These are phyloP conservation scores for Proisotoma minuta DNA, from an alignment of 2,888 invertebrate genomes.

Conservation along the genomic window DNA sequence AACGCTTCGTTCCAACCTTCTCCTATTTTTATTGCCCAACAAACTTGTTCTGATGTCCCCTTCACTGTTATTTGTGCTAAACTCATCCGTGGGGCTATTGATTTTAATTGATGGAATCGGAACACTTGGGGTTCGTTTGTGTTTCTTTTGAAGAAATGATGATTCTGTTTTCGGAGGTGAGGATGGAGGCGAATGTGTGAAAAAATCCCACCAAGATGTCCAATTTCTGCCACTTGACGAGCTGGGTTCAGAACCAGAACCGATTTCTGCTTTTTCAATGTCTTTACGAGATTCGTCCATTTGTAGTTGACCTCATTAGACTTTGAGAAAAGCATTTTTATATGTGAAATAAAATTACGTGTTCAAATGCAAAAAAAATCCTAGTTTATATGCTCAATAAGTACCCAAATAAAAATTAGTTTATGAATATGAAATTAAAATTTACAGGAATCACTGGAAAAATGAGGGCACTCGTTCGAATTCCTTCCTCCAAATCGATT, in stretches of 20 bases:
- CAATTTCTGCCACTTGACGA: too few relatives aligned
- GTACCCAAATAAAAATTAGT: too few relatives aligned
- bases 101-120: conserved; percentile 14
- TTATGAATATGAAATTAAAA: conserved; percentile 22
- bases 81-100: conserved; percentile 6
- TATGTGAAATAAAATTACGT: too few relatives aligned
- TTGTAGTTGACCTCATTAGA: too few relatives aligned
- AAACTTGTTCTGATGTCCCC: background rate
- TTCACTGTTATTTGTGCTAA: background rate
- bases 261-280: too few relatives aligned
- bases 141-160: background rate
- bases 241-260: too few relatives aligned
- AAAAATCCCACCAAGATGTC: conserved; percentile 8
- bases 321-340: too few relatives aligned
- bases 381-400: too few relatives aligned
- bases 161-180: conserved; percentile 6
- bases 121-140: conserved; percentile 5
- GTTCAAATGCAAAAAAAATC: too few relatives aligned
- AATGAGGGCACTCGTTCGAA: conserved; percentile 21
- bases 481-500: conserved; percentile 17
- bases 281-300: too few relatives aligned
- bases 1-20: conserved; percentile 1
- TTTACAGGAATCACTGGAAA: conserved; percentile 23
- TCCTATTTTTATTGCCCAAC: background rate
- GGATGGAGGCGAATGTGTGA: conserved; percentile 13